Conservation (phyloP, 2,113 vertebrate species). For the Pangasianodon gigas region DNA sequence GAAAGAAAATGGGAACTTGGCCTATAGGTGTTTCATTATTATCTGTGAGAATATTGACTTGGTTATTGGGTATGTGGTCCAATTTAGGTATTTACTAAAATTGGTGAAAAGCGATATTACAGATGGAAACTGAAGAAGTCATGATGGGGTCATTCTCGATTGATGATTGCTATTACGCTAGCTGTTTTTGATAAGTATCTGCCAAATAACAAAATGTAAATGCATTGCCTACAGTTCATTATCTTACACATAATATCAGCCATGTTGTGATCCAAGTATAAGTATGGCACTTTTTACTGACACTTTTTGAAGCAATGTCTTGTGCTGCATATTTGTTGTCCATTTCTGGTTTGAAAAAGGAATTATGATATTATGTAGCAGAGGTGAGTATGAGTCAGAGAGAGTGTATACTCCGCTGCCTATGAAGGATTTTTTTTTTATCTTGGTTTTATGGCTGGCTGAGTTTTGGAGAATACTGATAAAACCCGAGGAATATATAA, state of each 20-base stretch:
- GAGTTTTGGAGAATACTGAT: slow-evolving; percentile 37
- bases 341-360: not conserved
- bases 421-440: slow-evolving; percentile 5
- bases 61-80: not conserved
- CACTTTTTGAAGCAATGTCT: not conserved
- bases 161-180: not conserved
- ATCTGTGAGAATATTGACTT: not conserved
- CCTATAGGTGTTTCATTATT: not conserved
- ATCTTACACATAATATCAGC: slow-evolving; percentile 14
- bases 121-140: not conserved
- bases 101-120: not conserved
- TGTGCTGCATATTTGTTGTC: not conserved
- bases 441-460: slow-evolving; percentile 37
- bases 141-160: not conserved
- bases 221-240: slow-evolving; percentile 16
- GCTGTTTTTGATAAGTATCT: not conserved
- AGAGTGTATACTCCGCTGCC: not conserved
- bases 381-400: slow-evolving; percentile 31
- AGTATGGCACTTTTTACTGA: not conserved
- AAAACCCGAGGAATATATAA: slow-evolving; percentile 65
- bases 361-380: slow-evolving; percentile 5
- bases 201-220: not conserved
- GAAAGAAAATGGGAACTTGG: not conserved
- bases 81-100: not conserved
- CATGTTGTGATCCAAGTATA: not conserved